Evolutionary conservation across 2,888 invertebrate species (phyloP), one percentile per base, ranked within the genome.

Genomic region (Hyposoter dolosus): DNA sequence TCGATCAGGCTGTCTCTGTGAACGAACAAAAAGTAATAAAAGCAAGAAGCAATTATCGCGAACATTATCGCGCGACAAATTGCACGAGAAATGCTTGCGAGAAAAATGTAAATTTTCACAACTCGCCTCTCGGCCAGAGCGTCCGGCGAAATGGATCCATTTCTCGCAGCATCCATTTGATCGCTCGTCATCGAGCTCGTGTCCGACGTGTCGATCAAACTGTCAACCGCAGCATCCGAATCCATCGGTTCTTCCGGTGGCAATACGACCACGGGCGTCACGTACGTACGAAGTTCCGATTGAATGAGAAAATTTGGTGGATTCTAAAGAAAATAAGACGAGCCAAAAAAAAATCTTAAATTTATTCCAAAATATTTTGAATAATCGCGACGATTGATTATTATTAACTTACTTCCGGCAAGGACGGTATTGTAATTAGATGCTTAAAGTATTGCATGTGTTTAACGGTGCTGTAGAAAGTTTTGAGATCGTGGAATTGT

Each of bases 391-490:
- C 4, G 35, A 35, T 35, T 35, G 3, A 32, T 32, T 6, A 6
- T 35, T 47, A 19, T 28, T 17, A 71, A 78, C 90, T 92, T 94
- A 97, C 97, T 94, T 98, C 97, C 3, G 99, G 99, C 91, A 99
- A 95, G 56, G 97, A 96, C 3, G 99, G 99, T 89, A 99, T 97
- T 78, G 98, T 97, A 85, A 99, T 98, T 69, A 99, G 95, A 94
- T 98, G 98, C 92, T 98, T 98, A 95, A 99, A 99, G 95, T 99
- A 99, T 94, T 99, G 99, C 89, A 99, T 95, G 90, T 97, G 98
- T 92, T 97, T 97, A 15, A 99, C 98, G 93, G 97, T 98, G 92
- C 97, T 97, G 94, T 99, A 99, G 95, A 99, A 99, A 88, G 96
- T 96, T 93, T 98, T 98, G 85, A 99, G 95, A 92, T 97, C 97